phyloP scores from a whole-genome alignment of 2,888 invertebrate genomes.

The Agrochola lota region DNA sequence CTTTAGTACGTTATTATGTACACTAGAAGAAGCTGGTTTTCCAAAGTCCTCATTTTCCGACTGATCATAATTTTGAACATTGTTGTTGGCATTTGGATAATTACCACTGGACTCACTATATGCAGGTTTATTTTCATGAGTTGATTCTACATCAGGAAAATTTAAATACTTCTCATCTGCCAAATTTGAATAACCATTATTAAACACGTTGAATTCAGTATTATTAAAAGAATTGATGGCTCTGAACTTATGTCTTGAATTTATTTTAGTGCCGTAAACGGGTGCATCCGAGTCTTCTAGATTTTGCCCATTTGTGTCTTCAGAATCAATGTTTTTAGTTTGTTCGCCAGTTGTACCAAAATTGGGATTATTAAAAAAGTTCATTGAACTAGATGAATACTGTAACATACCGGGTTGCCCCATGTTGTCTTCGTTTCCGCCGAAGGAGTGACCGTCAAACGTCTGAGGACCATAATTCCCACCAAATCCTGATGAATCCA shows the following conservation, averaged over 20 bases:
- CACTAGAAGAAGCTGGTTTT: conserved; percentile 68
- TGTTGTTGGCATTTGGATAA: conserved; percentile 72
- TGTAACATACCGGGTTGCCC: conserved; percentile 78
- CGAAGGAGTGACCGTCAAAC: conserved; percentile 72
- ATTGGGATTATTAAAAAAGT: conserved; percentile 76
- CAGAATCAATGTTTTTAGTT: conserved; percentile 70
- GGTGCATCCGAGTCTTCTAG: conserved; percentile 75
- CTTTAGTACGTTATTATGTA: conserved; percentile 72
- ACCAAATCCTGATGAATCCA: conserved; percentile 78
- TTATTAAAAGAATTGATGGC: conserved; percentile 72
- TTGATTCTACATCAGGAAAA: conserved; percentile 69
- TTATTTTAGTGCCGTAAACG: conserved; percentile 84
- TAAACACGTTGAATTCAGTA: conserved; percentile 75
- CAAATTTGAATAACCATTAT: conserved; percentile 70
- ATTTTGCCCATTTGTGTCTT: conserved; percentile 70
- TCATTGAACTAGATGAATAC: conserved; percentile 76
- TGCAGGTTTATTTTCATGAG: conserved; percentile 73
- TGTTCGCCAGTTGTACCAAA: conserved; percentile 72
- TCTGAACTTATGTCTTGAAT: conserved; percentile 76
- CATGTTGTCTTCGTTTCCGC: conserved; percentile 69
- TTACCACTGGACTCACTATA: conserved; percentile 72
- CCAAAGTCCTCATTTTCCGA: conserved; percentile 71
- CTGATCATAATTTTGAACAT: conserved; percentile 71
- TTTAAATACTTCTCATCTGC: conserved; percentile 73
- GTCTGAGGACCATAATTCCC: conserved; percentile 74